Evolutionary conservation across 1,140 invertebrate species (phyloP).

Genomic region (Pseudoatta argentina): DNA sequence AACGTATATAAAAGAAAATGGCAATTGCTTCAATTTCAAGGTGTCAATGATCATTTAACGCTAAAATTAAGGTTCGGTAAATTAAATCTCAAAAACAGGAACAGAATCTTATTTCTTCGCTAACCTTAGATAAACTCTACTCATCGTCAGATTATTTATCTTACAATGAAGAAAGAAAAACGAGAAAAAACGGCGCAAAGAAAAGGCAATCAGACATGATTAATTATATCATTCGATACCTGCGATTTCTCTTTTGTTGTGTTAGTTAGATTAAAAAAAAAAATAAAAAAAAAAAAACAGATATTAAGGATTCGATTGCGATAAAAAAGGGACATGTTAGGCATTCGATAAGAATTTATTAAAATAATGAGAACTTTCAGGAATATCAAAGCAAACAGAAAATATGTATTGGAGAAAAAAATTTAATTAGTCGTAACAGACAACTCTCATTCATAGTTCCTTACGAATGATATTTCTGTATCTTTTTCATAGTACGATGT

Average conservation of each 20-base stretch:
- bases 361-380: conserved; percentile 9
- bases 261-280: background rate
- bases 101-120: background rate
- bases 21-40: background rate
- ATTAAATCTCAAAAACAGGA: background rate
- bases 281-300: background rate
- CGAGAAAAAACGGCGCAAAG: background rate
- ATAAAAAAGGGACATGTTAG: background rate
- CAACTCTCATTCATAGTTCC: background rate
- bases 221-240: conserved; percentile 34
- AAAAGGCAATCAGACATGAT: conserved; percentile 2
- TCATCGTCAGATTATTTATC: conserved; percentile 36
- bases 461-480: background rate
- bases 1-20: background rate
- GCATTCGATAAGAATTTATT: background rate
- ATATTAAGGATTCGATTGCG: background rate
- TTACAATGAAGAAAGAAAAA: background rate
- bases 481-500: background rate
- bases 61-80: conserved; percentile 8
- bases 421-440: background rate
- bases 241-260: background rate
- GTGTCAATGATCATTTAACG: conserved; percentile 7
- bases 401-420: background rate
- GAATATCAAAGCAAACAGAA: conserved; percentile 24
- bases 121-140: background rate